Evolutionary conservation across 2,888 invertebrate species (phyloP).

Genomic region (Aplocera efformata): DNA sequence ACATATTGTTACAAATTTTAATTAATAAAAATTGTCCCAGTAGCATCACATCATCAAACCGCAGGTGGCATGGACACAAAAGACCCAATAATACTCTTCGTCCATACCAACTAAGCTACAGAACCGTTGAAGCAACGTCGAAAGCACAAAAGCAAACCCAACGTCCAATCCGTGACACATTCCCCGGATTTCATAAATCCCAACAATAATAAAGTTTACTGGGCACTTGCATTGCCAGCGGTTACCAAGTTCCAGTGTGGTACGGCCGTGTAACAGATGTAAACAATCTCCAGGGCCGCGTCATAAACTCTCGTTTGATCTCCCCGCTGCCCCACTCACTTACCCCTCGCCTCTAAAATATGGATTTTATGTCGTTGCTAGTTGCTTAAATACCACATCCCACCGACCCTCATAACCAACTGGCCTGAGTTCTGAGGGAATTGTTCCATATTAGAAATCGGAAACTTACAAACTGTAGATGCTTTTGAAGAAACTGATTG

Average conservation of each 20-base stretch:
- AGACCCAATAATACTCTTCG: too few relatives aligned
- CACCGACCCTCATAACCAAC: constrained; percentile 65
- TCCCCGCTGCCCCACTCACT: constrained; percentile 48
- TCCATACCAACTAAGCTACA: too few relatives aligned
- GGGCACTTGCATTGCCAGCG: constrained; percentile 57
- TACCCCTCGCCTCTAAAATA: constrained; percentile 68
- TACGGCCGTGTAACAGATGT: constrained; percentile 75
- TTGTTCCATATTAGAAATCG: constrained; percentile 18
- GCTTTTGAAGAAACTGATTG: constrained; percentile 10
- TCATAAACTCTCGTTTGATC: constrained; percentile 78
- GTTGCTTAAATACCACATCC: constrained; percentile 73
- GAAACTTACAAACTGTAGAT: constrained; percentile 12
- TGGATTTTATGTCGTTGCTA: constrained; percentile 74
- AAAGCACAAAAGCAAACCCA: too few relatives aligned
- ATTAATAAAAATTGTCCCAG: too few relatives aligned
- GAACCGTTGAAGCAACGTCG: too few relatives aligned
- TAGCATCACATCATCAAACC: too few relatives aligned
- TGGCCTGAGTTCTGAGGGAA: constrained; percentile 14
- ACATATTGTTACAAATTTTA: too few relatives aligned
- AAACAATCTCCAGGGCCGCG: constrained; percentile 75
- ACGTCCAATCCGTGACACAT: background rate
- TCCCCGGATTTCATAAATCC: constrained; percentile 20
- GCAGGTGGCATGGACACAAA: too few relatives aligned
- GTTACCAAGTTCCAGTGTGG: constrained; percentile 72
- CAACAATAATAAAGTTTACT: constrained; percentile 45